phyloP scores from a whole-genome alignment of 2,888 invertebrate species.

The Gisinianus flammeolus region DNA sequence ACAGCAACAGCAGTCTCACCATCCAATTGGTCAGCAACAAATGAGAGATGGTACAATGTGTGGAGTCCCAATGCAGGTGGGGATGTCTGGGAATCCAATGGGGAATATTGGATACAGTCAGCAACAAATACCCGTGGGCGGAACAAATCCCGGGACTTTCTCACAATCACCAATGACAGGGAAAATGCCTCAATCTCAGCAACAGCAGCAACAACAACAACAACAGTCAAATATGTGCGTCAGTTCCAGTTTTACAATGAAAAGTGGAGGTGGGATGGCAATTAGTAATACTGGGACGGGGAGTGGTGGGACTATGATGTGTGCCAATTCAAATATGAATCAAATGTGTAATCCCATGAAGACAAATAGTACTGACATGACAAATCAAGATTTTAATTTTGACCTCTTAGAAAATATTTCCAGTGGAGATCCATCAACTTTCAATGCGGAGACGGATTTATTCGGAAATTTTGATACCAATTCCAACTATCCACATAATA shows the following conservation, averaged over 20 bases:
- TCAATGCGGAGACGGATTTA: constrained; percentile 43
- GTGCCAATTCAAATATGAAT: constrained; percentile 30
- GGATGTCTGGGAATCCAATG: constrained; percentile 32
- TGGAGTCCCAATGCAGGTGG: constrained; percentile 23
- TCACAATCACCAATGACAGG: constrained; percentile 21
- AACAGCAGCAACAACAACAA: constrained; percentile 30
- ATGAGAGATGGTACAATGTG: constrained; percentile 21
- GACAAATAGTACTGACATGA: constrained; percentile 32
- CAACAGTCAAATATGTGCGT: constrained; percentile 30
- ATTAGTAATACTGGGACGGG: constrained; percentile 34
- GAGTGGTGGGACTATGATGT: constrained; percentile 39
- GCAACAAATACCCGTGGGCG: constrained; percentile 1
- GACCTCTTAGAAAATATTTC: constrained; percentile 47
- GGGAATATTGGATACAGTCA: constrained; percentile 23
- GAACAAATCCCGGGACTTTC: constrained; percentile 23
- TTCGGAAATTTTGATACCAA: constrained; percentile 47
- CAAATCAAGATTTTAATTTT: constrained; percentile 45
- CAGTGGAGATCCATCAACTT: constrained; percentile 39
- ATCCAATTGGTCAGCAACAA: constrained; percentile 38
- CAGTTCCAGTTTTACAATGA: constrained; percentile 38
- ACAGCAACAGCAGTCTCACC: constrained; percentile 41
- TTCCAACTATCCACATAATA: constrained; percentile 46
- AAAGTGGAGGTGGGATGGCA: constrained; percentile 28
- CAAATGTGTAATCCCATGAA: constrained; percentile 32
- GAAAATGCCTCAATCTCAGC: constrained; percentile 12